phyloP scores from a whole-genome alignment of 2,797 vertebrate species.

The Fratercula arctica region DNA sequence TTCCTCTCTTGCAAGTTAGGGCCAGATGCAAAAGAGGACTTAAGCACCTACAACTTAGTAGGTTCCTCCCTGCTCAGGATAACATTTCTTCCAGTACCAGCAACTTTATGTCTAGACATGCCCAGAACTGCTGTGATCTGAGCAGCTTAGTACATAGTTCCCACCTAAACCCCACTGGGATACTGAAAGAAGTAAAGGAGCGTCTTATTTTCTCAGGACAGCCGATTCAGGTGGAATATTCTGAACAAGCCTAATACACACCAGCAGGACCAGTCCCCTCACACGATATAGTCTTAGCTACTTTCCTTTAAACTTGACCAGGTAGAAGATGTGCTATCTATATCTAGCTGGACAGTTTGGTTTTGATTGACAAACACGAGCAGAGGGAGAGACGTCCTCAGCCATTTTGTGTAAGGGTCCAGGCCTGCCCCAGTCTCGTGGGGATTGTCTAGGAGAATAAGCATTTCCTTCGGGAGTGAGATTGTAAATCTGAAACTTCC shows the following conservation, averaged over 20 bases:
- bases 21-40: constrained; percentile 52
- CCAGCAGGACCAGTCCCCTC: background rate
- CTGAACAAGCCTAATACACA: background rate
- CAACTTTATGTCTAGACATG: constrained; percentile 58
- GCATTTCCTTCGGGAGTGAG: background rate
- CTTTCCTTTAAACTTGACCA: background rate
- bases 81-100: constrained; percentile 59
- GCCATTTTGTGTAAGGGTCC: rapidly evolving
- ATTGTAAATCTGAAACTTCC: background rate
- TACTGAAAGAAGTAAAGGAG: background rate
- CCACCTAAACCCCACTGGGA: background rate
- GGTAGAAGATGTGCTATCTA: background rate
- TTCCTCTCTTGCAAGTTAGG: constrained; percentile 59
- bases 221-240: background rate
- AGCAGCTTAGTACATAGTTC: background rate
- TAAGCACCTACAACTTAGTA: constrained; percentile 20
- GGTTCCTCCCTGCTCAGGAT: constrained; percentile 58
- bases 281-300: rapidly evolving
- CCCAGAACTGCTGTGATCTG: constrained; percentile 32
- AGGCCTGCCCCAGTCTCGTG: background rate
- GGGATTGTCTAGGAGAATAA: background rate
- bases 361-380: background rate
- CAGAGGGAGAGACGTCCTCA: background rate
- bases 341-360: background rate
- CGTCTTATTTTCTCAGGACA: background rate